These are phyloP conservation scores for Rhadina sibilatrix DNA, from an alignment of 2,113 vertebrate species.

Conservation along the genomic window DNA sequence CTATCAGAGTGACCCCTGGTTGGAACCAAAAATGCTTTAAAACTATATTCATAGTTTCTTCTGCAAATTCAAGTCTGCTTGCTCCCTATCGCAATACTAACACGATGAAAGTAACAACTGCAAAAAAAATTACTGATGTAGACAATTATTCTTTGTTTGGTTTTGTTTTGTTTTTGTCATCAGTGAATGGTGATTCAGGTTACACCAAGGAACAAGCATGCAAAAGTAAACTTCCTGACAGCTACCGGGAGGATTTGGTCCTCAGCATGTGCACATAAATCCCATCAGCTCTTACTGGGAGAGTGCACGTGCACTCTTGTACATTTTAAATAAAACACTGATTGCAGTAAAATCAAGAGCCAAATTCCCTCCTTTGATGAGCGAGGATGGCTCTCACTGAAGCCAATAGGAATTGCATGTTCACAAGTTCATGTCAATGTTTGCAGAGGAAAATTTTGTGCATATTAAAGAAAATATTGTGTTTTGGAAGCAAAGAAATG, in stretches of 20 bases:
- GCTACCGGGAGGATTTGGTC: slow-evolving; percentile 14
- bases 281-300: slow-evolving; percentile 31
- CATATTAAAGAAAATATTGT: background rate
- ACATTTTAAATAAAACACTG: slow-evolving; percentile 36
- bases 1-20: fast-evolving
- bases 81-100: background rate
- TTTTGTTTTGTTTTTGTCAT: background rate
- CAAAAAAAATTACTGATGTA: background rate
- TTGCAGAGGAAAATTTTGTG: slow-evolving; percentile 2
- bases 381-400: background rate
- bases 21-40: background rate
- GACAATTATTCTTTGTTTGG: background rate
- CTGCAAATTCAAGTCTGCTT: background rate
- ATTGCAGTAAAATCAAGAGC: slow-evolving; percentile 54
- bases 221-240: slow-evolving; percentile 16
- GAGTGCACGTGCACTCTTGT: background rate
- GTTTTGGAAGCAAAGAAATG: slow-evolving; percentile 6
- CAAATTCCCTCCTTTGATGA: slow-evolving; percentile 37
- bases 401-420: background rate
- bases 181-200: background rate
- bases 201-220: background rate
- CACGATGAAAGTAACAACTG: background rate
- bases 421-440: background rate
- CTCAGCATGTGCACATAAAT: slow-evolving; percentile 36
- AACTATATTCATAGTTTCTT: background rate